Conservation (phyloP, 2,113 vertebrate species). For the Xenopus borealis region DNA sequence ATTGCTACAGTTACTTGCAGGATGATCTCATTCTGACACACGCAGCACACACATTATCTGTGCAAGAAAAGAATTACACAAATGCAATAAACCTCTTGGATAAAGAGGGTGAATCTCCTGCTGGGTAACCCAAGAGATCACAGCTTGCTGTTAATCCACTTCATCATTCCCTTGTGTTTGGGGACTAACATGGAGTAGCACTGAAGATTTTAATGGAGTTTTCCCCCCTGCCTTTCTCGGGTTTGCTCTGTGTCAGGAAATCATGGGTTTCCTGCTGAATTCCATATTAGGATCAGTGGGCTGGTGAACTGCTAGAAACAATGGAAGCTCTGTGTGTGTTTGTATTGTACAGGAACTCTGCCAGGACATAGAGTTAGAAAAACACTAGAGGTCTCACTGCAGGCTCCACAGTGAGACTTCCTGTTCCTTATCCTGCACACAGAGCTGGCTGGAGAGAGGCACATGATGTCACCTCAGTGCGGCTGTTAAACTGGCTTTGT, state of each 20-base stretch:
- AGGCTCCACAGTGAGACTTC: slow-evolving; percentile 60
- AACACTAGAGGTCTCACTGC: slow-evolving; percentile 71
- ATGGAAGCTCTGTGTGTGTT: slow-evolving; percentile 75
- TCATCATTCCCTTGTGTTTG: slow-evolving; percentile 59
- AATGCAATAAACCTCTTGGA: slow-evolving; percentile 48
- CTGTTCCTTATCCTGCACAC: slow-evolving; percentile 51
- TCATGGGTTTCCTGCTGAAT: slow-evolving; percentile 81
- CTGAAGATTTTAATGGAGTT: slow-evolving; percentile 64
- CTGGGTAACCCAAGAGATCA: slow-evolving; percentile 51
- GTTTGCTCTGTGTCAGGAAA: slow-evolving; percentile 66
- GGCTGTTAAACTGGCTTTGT: neutral
- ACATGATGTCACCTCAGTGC: neutral
- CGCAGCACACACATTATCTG: slow-evolving; percentile 48
- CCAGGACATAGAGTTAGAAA: slow-evolving; percentile 68
- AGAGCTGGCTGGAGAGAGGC: slow-evolving; percentile 38
- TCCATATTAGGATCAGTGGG: slow-evolving; percentile 80
- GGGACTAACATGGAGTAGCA: slow-evolving; percentile 65
- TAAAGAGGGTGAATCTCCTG: slow-evolving; percentile 37
- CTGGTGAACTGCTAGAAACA: slow-evolving; percentile 73
- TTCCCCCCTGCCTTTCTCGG: slow-evolving; percentile 61
- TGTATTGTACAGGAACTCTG: slow-evolving; percentile 71
- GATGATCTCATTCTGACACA: slow-evolving; percentile 54
- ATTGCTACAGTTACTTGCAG: slow-evolving; percentile 44
- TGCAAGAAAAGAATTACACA: slow-evolving; percentile 40
- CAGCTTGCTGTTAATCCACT: slow-evolving; percentile 58